phyloP scores from a whole-genome alignment of 2,113 vertebrate genomes.

The Ia io region DNA sequence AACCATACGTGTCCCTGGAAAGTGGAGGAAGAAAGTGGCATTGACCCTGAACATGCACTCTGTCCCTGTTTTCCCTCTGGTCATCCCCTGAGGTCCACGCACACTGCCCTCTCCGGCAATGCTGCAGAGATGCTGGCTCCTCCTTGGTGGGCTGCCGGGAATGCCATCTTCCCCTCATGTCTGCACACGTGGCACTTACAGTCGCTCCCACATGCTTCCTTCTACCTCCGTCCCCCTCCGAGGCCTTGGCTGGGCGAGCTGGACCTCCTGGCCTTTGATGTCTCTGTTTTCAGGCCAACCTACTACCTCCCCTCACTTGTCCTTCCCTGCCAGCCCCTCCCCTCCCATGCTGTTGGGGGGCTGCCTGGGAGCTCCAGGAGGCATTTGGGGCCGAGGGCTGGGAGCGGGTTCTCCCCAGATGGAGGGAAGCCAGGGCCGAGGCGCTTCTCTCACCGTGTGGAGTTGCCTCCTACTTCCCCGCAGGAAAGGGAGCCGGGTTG shows the following conservation, averaged over 20 bases:
- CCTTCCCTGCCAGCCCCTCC: neutral
- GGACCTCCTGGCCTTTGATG: neutral
- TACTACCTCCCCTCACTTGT: neutral
- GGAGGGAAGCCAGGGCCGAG: slow-evolving; percentile 53
- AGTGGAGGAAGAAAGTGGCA: neutral
- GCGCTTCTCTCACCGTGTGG: slow-evolving; percentile 27
- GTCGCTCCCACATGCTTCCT: neutral
- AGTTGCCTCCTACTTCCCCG: slow-evolving; percentile 53
- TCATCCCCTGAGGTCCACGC: neutral
- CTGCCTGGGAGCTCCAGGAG: neutral
- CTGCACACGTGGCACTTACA: no score
- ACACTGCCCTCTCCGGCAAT: neutral
- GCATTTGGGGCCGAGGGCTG: neutral
- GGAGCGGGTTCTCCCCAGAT: slow-evolving; percentile 51
- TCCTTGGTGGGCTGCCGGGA: neutral
- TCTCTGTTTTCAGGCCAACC: neutral
- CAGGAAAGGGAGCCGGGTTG: slow-evolving; percentile 40
- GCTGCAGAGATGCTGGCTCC: no score
- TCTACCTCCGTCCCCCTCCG: neutral
- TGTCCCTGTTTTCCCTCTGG: neutral
- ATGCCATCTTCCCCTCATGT: rapidly evolving
- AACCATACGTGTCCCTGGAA: neutral
- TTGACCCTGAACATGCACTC: neutral
- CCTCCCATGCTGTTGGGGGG: rapidly evolving
- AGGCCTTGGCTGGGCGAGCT: neutral